Evolutionary conservation across 1,140 invertebrate genomes (phyloP).

Genomic region (Drosophila guanche): DNA sequence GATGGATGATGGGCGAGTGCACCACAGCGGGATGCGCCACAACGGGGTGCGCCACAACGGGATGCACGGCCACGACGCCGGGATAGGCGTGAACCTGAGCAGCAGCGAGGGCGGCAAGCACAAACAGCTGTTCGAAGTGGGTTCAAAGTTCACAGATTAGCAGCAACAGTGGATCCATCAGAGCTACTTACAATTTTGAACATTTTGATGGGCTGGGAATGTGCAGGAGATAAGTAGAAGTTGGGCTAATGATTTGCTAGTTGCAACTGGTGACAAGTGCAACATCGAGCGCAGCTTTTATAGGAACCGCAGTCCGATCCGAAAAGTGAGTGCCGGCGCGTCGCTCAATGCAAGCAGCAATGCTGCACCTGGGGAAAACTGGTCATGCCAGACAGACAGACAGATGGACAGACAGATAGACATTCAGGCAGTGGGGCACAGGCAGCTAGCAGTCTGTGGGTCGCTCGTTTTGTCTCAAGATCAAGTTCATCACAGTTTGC

Average conservation of each 20-base stretch:
- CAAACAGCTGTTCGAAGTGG: constrained; percentile 55
- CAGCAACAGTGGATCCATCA: constrained; percentile 8
- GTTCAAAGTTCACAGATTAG: constrained; percentile 30
- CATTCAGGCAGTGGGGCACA: constrained; percentile 4
- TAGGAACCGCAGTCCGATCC: constrained; percentile 39
- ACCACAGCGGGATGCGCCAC: constrained; percentile 60
- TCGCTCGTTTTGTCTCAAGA: constrained; percentile 64
- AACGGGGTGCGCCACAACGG: constrained; percentile 84
- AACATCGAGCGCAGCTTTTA: constrained; percentile 53
- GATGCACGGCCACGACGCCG: constrained; percentile 84
- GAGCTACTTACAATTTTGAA: constrained; percentile 76
- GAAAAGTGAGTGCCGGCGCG: constrained; percentile 65
- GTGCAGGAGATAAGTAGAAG: constrained; percentile 18
- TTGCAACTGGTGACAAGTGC: constrained; percentile 68
- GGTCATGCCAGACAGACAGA: constrained; percentile 37
- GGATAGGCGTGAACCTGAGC: constrained; percentile 63
- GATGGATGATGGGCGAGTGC: constrained; percentile 71
- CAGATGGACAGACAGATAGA: constrained; percentile 8
- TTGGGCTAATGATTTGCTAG: constrained; percentile 54
- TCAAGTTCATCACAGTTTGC: constrained; percentile 75
- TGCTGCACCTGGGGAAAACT: constrained; percentile 56
- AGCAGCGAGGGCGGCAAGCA: constrained; percentile 56
- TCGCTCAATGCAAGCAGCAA: constrained; percentile 64
- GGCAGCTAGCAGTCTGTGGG: constrained; percentile 27
- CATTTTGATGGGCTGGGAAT: constrained; percentile 56